Base-by-base conservation (phyloP, 2,888 invertebrate species). In the Vanessa cardui region DNA sequence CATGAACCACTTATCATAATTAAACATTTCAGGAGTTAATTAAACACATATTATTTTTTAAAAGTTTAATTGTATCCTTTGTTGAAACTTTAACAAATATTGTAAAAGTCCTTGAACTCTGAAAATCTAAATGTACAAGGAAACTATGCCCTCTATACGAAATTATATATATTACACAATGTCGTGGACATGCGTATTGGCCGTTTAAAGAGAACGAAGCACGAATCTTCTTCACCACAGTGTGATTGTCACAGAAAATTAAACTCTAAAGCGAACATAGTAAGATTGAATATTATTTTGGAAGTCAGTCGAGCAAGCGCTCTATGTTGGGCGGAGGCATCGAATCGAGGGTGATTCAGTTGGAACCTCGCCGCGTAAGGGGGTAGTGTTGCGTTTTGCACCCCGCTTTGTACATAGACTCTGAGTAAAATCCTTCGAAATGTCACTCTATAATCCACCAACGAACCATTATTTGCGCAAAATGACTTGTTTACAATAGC, bases 131-230 rank as follows among this genome's bases (percentile, higher is more conserved):
- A 90, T 87, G 87, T 87, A 87, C 84, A 88, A 88, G 87, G 88
- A 91, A 91, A 92, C 89, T 89, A 89, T 90, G 86, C 81, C 81
- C 78, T 83, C 86, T 88, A 88, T 89, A 90, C 75, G 78, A 88
- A 85, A 85, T 85, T 89, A 78, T 78, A 74, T 76, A 78, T 87
- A 74, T 88, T 90, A 86, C 86, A 90, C 86, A 83, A 79, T 82
- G 83, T 85, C 86, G 87, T 92, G 92, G 92, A 90, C 92, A 92
- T 92, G 92, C 92, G 92, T 92, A 92, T 88, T 92, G 89, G 90
- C 86, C 86, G 84, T 88, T 84, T 87, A 83, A 86, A 85, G 87
- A 86, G 85, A 87, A 83, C 84, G 85, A 89, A 88, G 87, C 84
- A 87, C 88, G 87, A 89, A 88, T 88, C 86, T 89, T 87, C 88